Conservation (phyloP, 2,113 vertebrate genomes). For the Scytalopus superciliaris region DNA sequence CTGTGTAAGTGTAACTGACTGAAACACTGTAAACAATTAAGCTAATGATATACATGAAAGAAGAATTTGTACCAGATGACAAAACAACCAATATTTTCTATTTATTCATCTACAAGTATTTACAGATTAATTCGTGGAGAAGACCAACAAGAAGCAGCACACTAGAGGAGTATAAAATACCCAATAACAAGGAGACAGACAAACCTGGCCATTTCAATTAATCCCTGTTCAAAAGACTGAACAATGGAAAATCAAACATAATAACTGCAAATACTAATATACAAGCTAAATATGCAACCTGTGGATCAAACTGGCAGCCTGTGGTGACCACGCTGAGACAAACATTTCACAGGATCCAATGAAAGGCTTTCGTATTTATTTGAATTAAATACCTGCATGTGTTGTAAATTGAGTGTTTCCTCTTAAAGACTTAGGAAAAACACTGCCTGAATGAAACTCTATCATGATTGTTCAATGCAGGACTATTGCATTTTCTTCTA, state of each 20-base stretch:
- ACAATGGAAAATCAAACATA: not conserved
- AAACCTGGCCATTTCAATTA: not conserved
- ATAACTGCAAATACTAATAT: not conserved
- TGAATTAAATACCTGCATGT: not conserved
- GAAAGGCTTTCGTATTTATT: not conserved
- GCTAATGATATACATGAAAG: conserved; percentile 29
- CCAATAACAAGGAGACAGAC: not conserved
- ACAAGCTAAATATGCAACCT: not conserved
- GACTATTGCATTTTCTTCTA: not conserved
- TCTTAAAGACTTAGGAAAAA: not conserved
- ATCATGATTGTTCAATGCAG: not conserved
- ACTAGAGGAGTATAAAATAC: not conserved
- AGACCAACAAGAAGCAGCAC: not conserved
- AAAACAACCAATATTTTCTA: not conserved
- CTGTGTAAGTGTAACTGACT: conserved; percentile 40
- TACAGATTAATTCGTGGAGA: not conserved
- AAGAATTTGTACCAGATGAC: not conserved
- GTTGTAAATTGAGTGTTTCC: not conserved
- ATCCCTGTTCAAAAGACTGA: not conserved
- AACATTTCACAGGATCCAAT: not conserved
- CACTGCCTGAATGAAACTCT: not conserved
- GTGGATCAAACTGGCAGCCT: not conserved
- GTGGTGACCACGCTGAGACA: not conserved
- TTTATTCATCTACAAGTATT: conserved; percentile 13
- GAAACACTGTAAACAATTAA: conserved; percentile 45